Evolutionary conservation across 2,888 invertebrate species (phyloP), one percentile per base, ranked within the genome.

Genomic region (Morpho deidamia): DNA sequence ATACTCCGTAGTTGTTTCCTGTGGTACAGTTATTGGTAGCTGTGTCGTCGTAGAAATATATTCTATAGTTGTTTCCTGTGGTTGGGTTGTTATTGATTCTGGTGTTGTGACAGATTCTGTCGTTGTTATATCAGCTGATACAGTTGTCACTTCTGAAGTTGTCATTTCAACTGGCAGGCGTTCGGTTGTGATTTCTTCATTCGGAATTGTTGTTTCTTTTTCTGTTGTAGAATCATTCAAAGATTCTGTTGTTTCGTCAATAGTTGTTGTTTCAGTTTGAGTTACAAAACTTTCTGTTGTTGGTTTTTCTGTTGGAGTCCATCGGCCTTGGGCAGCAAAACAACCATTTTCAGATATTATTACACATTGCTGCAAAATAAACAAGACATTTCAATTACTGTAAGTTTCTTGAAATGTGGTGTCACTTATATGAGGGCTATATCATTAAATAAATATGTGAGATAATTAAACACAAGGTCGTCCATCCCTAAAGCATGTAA

Each of bases 311-410:
- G 48, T 48, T 8, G 48, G 34, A 11, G 49, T 42, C 49, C 49
- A 49, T n/a, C 42, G 12, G 41, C 49, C 49, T 7, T 49, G 42
- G 12, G 14, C n/a, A 7, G 50, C 38, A n/a, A 50, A 50, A 43
- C 50, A 50, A 1, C 50, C 50, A 11, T 50, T 43, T 7, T 43
- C 37, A 14, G 50, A 44, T 11, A 44, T 50, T 32, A 12, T 4
- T n/a, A 11, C 11, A 32, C 50, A 50, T 50, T 38, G 42, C 50
- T 50, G n/a, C 3, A 40, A 49, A 42, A 23, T 32, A 7, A 35
- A 49, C 11, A 23, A 23, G 5, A 23, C 2, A 23, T 23, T 23
- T 23, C 23, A 23, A 23, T 2, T n/a, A n/a, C n/a, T n/a, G n/a
- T n/a, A n/a, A n/a, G n/a, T n/a, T n/a, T n/a, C n/a, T 23, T 5